Conservation (phyloP, 2,113 vertebrate species). For the Nyctibius bracteatus region DNA sequence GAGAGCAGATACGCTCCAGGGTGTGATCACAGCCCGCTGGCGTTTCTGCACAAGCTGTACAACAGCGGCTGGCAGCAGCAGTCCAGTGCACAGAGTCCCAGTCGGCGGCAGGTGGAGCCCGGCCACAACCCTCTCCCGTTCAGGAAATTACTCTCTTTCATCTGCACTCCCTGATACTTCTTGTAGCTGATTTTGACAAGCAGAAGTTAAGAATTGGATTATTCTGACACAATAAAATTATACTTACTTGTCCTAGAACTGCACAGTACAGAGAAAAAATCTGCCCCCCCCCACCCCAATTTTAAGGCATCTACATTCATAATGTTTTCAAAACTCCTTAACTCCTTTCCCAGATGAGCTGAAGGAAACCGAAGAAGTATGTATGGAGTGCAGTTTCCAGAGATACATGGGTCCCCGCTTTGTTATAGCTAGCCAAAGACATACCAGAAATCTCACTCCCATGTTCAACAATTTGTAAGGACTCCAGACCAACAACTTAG, state of each 20-base stretch:
- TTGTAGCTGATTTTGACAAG: not conserved
- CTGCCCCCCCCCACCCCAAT: accelerated
- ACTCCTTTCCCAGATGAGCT: not conserved
- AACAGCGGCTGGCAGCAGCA: not conserved
- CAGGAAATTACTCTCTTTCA: not conserved
- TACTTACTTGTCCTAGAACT: not conserved
- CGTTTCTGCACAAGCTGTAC: accelerated
- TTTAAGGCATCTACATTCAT: not conserved
- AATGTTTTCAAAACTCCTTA: not conserved
- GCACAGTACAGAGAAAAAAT: not conserved
- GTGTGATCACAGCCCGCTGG: accelerated
- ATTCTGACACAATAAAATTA: not conserved
- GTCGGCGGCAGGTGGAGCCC: conserved; percentile 40
- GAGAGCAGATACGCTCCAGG: accelerated
- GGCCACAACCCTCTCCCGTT: not conserved
- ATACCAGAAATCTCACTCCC: not conserved
- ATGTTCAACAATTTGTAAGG: not conserved
- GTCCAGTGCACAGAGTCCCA: not conserved
- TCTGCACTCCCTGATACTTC: not conserved
- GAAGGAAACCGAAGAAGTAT: not conserved
- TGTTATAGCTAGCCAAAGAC: not conserved
- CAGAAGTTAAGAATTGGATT: not conserved
- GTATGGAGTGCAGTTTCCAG: not conserved
- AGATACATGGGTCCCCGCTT: not conserved
- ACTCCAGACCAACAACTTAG: not conserved